Evolutionary conservation across 2,797 vertebrate species (phyloP).

Genomic region (Sparus aurata): DNA sequence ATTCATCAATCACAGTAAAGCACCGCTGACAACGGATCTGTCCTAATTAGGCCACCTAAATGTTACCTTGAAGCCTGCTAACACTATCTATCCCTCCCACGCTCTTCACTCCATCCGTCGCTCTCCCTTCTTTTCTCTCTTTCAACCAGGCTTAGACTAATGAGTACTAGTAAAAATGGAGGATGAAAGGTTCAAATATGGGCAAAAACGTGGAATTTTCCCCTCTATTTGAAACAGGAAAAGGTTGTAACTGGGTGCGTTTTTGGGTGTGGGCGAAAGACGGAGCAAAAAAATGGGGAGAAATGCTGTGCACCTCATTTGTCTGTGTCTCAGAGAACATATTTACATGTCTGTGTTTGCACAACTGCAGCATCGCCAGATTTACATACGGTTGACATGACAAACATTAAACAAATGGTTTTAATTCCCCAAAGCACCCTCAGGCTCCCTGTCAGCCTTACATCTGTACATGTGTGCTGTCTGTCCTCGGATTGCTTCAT

Average conservation of each 20-base stretch:
- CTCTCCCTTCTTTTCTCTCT: constrained; percentile 33
- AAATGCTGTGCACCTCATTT: constrained; percentile 1
- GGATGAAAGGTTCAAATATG: constrained; percentile 39
- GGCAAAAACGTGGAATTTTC: constrained; percentile 31
- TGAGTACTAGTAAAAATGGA: constrained; percentile 60
- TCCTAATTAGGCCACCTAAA: constrained; percentile 86
- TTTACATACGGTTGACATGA: constrained; percentile 59
- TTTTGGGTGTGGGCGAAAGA: neutral
- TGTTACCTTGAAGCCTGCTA: constrained; percentile 84
- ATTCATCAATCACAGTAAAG: constrained; percentile 91
- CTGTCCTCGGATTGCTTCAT: constrained; percentile 24
- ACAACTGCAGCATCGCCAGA: constrained; percentile 41
- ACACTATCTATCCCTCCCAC: constrained; percentile 62
- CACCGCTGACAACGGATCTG: constrained; percentile 84
- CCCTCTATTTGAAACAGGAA: constrained; percentile 6
- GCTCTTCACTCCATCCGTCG: constrained; percentile 29
- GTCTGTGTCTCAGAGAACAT: constrained; percentile 18
- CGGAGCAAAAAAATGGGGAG: neutral
- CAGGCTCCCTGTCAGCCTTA: constrained; percentile 49
- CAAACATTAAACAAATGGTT: constrained; percentile 62
- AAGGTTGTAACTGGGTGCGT: neutral
- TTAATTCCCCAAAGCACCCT: constrained; percentile 59
- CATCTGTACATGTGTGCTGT: constrained; percentile 37
- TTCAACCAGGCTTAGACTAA: constrained; percentile 66
- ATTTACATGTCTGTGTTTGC: constrained; percentile 55